Conservation (phyloP, 2,888 invertebrate genomes). For the Philonicus albiceps region DNA sequence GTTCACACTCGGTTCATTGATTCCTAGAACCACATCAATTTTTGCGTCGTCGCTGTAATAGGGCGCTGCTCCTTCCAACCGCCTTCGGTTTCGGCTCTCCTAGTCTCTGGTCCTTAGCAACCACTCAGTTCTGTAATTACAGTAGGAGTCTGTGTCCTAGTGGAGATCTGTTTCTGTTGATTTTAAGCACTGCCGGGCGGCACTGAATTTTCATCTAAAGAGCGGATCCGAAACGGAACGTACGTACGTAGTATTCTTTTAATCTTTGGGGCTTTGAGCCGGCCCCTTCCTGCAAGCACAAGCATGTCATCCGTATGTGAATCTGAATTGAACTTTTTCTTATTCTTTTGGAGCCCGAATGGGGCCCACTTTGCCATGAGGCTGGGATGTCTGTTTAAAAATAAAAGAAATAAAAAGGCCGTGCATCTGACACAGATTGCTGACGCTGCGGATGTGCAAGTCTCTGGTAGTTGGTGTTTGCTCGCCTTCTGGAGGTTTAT, state of each 20-base stretch:
- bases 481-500: slow-evolving; percentile 8
- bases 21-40: background rate
- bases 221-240: background rate
- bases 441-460: background rate
- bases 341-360: background rate
- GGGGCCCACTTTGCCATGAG: background rate
- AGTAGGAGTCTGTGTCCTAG: background rate
- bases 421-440: background rate
- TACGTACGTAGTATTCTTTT: too few relatives aligned
- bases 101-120: background rate
- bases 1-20: background rate
- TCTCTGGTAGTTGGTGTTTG: background rate
- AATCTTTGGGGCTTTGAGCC: background rate
- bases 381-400: background rate
- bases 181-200: background rate
- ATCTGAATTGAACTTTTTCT: slow-evolving; percentile 20
- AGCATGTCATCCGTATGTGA: background rate
- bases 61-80: background rate
- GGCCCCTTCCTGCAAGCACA: background rate
- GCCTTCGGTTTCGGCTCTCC: background rate
- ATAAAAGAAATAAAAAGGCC: background rate
- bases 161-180: background rate
- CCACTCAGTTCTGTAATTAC: background rate
- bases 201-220: background rate
- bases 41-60: background rate